Percentiles rank a stretch among this genome's conserved stretches.
phyloP scores from a whole-genome alignment of 1,140 invertebrate species.

The Hylaeus anthracinus region DNA sequence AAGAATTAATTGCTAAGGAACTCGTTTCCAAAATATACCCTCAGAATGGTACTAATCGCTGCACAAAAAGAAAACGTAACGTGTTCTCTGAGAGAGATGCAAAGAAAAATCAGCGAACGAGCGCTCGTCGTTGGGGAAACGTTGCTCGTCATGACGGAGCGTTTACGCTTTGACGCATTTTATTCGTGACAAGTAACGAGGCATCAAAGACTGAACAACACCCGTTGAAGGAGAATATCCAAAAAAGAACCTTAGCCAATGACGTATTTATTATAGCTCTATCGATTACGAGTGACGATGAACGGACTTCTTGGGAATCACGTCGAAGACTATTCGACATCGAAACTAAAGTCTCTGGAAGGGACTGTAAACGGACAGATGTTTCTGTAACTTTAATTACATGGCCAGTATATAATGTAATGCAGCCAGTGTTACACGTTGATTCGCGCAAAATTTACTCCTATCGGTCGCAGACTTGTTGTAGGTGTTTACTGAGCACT shows the following conservation, averaged over 20 bases:
- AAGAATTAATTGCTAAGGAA: not conserved
- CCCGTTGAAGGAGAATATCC: constrained; percentile 31
- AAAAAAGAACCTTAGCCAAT: constrained; percentile 34
- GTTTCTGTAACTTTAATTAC: constrained; percentile 26
- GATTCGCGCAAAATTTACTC: constrained; percentile 11
- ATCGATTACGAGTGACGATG: not conserved
- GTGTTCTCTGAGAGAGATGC: no score
- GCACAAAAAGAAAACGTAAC: constrained; percentile 17
- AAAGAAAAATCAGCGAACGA: no score
- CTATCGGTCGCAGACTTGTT: not conserved
- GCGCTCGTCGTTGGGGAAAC: not conserved
- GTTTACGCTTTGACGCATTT: constrained; percentile 39
- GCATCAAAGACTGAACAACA: constrained; percentile 52
- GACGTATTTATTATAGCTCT: constrained; percentile 44
- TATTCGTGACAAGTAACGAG: constrained; percentile 12
- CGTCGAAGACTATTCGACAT: not conserved
- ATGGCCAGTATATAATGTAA: constrained; percentile 39
- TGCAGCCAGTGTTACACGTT: constrained; percentile 15
- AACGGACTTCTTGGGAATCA: not conserved
- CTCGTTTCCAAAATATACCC: constrained; percentile 5
- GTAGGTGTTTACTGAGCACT: not conserved
- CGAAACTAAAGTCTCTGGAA: constrained; percentile 8
- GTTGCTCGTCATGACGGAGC: not conserved
- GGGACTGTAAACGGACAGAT: constrained; percentile 19
- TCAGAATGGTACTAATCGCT: constrained; percentile 36